phyloP scores from a whole-genome alignment of 2,888 invertebrate genomes.

The Agrenia bidenticulata region DNA sequence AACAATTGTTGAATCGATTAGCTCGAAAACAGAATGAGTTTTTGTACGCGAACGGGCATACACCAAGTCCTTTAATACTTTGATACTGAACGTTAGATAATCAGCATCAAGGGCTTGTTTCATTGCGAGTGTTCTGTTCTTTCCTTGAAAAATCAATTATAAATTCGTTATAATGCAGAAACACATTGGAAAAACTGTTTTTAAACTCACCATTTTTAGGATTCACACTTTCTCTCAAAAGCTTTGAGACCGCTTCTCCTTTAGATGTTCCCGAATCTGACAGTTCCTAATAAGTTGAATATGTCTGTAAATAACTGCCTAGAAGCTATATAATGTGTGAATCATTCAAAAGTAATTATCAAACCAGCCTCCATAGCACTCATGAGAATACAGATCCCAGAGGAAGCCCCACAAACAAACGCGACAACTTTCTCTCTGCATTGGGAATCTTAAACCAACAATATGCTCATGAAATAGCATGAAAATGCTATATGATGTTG shows the following conservation, averaged over 20 bases:
- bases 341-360: background rate
- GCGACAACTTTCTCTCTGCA: background rate
- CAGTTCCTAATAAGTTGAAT: background rate
- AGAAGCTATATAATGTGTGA: too few species aligned
- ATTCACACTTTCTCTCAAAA: constrained; percentile 43
- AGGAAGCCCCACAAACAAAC: background rate
- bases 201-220: constrained; percentile 41
- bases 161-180: background rate
- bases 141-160: constrained; percentile 17
- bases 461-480: background rate
- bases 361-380: constrained; percentile 26
- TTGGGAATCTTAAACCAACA: background rate
- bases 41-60: background rate
- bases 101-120: constrained; percentile 30
- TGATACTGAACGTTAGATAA: constrained; percentile 26
- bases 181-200: constrained; percentile 1
- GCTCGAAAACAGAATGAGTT: constrained; percentile 20
- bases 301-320: too few species aligned
- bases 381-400: constrained; percentile 13
- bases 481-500: too few species aligned
- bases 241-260: constrained; percentile 24
- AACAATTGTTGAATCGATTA: constrained; percentile 33
- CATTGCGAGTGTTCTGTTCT: constrained; percentile 18
- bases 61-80: constrained; percentile 25
- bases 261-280: background rate